Conservation (phyloP, 2,113 vertebrate genomes). For the Caloenas nicobarica region DNA sequence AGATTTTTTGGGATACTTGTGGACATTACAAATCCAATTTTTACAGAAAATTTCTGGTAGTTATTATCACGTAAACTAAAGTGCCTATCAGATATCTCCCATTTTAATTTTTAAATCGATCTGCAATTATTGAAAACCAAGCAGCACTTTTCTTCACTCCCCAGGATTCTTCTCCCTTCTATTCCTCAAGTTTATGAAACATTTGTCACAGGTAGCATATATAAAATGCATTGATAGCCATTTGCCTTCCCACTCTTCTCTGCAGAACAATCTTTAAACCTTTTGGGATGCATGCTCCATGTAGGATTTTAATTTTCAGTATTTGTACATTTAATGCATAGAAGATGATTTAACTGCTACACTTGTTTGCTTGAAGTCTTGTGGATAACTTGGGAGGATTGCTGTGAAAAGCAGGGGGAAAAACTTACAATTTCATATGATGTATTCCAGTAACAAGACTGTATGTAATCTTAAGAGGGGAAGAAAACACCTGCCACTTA, state of each 20-base stretch:
- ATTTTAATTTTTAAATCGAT: not conserved
- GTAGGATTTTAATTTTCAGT: not conserved
- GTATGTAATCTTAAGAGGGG: not conserved
- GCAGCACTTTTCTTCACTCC: not conserved
- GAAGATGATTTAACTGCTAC: slow-evolving; percentile 9
- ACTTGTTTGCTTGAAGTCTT: not conserved
- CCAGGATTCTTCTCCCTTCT: not conserved
- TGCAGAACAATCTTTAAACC: not conserved
- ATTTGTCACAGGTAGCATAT: slow-evolving; percentile 30
- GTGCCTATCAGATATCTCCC: not conserved
- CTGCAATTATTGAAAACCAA: not conserved
- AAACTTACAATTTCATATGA: not conserved
- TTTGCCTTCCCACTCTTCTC: slow-evolving; percentile 24
- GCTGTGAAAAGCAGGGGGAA: not conserved
- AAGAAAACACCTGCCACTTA: not conserved
- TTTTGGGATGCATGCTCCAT: not conserved
- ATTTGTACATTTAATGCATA: not conserved
- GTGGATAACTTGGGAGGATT: not conserved
- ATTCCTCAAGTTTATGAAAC: not conserved
- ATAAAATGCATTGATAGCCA: slow-evolving; percentile 24
- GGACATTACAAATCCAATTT: not conserved
- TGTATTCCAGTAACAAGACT: not conserved
- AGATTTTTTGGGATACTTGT: not conserved
- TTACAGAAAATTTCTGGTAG: not conserved
- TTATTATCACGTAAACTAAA: not conserved